Evolutionary conservation across 1,140 invertebrate species (phyloP), one percentile per base, ranked within the genome.

Genomic region (Zaprionus lachaisei): DNA sequence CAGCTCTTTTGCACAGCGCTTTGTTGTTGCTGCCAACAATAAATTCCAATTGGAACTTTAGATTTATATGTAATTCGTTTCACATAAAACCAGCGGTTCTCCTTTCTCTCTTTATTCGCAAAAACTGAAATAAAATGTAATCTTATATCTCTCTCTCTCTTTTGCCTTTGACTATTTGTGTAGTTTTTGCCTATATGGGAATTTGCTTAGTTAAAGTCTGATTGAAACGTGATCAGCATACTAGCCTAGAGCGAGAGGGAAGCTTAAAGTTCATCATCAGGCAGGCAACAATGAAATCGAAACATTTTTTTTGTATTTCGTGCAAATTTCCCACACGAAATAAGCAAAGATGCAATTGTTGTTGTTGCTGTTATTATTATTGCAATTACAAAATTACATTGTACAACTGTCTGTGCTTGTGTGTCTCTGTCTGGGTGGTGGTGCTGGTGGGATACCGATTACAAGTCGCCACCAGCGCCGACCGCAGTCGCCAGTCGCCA

Each of bases 301-400:
- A 31, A 80, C 67, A 66, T 62, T 73, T 82, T 61, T 31, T 37
- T 47, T 63, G 57, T 60, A 54, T 62, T 62, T 70, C 57, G 17
- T 67, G 70, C 14, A 44, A 61, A 83, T 73, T 84, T 85, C 82
- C 81, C 81, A 83, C 81, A 80, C 80, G 61, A 76, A 65, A 71
- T 60, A 49, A 70, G 34, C 54, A 64, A 2, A 75, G 57, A 70
- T 76, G 68, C 68, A 76, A 71, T 71, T 61, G 72, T 65, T 60
- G 15, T 65, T 74, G 34, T 63, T 67, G 20, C 60, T 72, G 57
- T 72, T 72, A 51, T 75, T 73, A 74, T 49, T 69, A 56, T 74
- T 90, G 79, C 72, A 84, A 89, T 87, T 89, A 81, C 84, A 84
- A 84, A 87, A 87, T 87, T 87, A 84, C 84, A 87, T 73, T 84